These are phyloP conservation scores for Nesometra sesokonis DNA, from an alignment of 35 echinoderm and acorn worm genomes.

Conservation along the genomic window DNA sequence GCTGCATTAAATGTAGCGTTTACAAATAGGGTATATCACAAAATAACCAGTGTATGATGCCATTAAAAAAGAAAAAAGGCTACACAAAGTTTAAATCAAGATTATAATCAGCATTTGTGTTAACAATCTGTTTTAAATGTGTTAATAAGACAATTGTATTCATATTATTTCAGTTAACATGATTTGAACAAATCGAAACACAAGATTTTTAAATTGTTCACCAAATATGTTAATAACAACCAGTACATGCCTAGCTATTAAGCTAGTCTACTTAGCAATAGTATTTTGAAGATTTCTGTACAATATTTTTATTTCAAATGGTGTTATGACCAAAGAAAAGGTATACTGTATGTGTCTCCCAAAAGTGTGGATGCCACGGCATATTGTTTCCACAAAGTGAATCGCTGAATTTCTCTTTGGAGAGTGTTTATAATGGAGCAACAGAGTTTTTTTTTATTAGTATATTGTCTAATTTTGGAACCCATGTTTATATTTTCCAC, in stretches of 20 bases:
- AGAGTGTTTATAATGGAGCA: not conserved
- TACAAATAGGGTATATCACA: not conserved
- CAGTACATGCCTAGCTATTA: not conserved
- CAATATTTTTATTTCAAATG: not conserved
- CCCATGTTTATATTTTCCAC: not conserved
- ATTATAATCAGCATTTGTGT: not conserved
- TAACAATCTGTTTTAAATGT: not conserved
- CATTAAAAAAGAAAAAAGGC: not conserved
- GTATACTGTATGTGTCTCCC: not conserved
- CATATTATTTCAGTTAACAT: not conserved
- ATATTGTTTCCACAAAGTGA: not conserved
- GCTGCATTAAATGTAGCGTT: not conserved
- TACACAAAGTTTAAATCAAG: not conserved
- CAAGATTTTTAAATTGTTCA: not conserved
- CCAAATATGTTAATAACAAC: not conserved
- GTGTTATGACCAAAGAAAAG: not conserved
- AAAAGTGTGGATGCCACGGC: not conserved
- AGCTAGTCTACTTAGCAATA: not conserved
- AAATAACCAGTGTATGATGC: not conserved
- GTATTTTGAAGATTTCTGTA: not conserved
- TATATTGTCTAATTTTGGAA: not conserved
- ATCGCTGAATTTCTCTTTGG: not conserved
- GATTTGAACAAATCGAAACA: not conserved
- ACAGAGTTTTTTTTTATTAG: not conserved
- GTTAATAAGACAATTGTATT: not conserved